phyloP scores from a whole-genome alignment of 1,140 invertebrate genomes.

The Drosophila sproati region DNA sequence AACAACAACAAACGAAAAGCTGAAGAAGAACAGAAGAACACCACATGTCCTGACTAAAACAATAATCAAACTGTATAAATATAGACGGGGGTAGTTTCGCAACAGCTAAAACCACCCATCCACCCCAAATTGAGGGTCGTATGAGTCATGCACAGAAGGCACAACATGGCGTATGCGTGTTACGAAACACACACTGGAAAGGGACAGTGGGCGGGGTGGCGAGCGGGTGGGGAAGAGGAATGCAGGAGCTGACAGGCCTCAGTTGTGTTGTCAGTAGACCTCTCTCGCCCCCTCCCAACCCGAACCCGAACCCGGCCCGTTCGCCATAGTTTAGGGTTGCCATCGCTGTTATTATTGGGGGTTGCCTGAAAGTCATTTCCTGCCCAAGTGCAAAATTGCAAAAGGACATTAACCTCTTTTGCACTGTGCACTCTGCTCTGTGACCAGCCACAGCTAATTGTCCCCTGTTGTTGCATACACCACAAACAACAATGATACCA shows the following conservation, averaged over 20 bases:
- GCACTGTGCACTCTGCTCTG: background rate
- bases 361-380: conserved; percentile 51
- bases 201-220: background rate
- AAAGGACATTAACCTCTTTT: conserved; percentile 49
- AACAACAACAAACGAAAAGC: background rate
- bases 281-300: background rate
- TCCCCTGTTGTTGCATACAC: too few relatives aligned
- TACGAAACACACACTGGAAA: conserved; percentile 7
- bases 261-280: background rate
- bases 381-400: conserved; percentile 24
- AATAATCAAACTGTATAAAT: conserved; percentile 42
- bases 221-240: background rate
- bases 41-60: conserved; percentile 2
- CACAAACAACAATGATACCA: too few relatives aligned
- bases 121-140: conserved; percentile 18
- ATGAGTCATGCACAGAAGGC: conserved; percentile 57
- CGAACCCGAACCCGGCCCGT: too few relatives aligned
- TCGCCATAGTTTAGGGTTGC: background rate
- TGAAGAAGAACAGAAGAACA: too few relatives aligned
- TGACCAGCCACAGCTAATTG: conserved; percentile 1
- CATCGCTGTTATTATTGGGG: conserved; percentile 13
- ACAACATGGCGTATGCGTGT: conserved; percentile 67
- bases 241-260: conserved; percentile 33
- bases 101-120: conserved; percentile 2
- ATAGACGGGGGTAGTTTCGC: conserved; percentile 42